These are phyloP conservation scores for Sialia sialis DNA, from an alignment of 2,113 vertebrate genomes.

Conservation along the genomic window DNA sequence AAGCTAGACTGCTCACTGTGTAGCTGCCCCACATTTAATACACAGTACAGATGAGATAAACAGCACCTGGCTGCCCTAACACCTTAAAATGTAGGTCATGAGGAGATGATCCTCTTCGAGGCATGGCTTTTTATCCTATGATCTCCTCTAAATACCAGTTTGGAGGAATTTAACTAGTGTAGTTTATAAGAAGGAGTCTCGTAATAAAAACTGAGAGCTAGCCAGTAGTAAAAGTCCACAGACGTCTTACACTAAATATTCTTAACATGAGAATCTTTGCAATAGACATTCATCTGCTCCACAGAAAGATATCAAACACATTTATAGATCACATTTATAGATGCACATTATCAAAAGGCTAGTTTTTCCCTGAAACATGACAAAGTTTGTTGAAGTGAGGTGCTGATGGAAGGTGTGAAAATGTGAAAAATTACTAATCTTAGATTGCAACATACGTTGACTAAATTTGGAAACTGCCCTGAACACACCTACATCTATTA, in stretches of 20 bases:
- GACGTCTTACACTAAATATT: not conserved
- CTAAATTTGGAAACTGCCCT: not conserved
- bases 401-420: not conserved
- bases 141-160: not conserved
- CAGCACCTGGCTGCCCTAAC: slow-evolving; percentile 6
- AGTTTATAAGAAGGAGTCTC: not conserved
- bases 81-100: not conserved
- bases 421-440: not conserved
- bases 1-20: not conserved
- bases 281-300: not conserved
- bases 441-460: not conserved
- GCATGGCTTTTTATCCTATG: not conserved
- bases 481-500: not conserved
- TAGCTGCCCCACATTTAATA: not conserved
- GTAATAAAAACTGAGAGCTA: not conserved
- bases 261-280: not conserved
- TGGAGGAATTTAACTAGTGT: not conserved
- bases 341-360: not conserved
- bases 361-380: not conserved
- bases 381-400: not conserved
- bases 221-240: not conserved
- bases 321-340: not conserved
- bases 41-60: not conserved
- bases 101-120: not conserved
- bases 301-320: not conserved